Percentiles rank a stretch among this genome's conserved stretches.
Evolutionary conservation across 2,888 invertebrate genomes (phyloP).

Genomic region (Panopea generosa): DNA sequence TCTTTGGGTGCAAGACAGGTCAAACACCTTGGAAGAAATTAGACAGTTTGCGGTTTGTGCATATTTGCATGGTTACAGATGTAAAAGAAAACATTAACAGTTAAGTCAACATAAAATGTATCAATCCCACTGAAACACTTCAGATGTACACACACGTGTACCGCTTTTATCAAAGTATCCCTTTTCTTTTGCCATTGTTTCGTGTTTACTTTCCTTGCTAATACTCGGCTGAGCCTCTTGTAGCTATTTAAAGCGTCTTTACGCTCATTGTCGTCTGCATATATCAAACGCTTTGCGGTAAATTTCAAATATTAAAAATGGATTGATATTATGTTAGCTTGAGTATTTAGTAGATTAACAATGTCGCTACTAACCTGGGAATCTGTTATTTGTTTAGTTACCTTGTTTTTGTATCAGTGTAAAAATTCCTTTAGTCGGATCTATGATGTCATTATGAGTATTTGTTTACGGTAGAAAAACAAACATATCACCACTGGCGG

Average conservation of each 20-base stretch:
- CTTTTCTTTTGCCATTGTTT: neutral
- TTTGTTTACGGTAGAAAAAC: too few species aligned
- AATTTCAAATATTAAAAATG: too few species aligned
- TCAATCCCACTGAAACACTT: neutral
- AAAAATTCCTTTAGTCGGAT: neutral
- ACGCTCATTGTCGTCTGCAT: neutral
- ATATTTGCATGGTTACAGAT: too few species aligned
- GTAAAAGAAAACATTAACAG: too few species aligned
- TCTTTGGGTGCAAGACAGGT: too few species aligned
- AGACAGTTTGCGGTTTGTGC: too few species aligned
- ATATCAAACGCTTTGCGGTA: too few species aligned
- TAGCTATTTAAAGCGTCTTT: neutral
- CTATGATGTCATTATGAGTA: neutral
- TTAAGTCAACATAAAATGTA: neutral
- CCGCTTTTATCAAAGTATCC: slow-evolving; percentile 4
- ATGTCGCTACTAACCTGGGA: neutral
- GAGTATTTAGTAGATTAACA: neutral
- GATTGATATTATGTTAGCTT: too few species aligned
- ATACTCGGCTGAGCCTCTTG: neutral
- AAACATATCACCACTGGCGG: slow-evolving; percentile 33
- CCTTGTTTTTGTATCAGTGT: neutral
- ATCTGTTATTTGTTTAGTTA: neutral
- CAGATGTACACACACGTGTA: neutral
- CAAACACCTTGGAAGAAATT: too few species aligned
- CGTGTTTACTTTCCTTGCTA: neutral